Evolutionary conservation across 2,797 vertebrate species (phyloP).

Genomic region (Cuniculus paca): DNA sequence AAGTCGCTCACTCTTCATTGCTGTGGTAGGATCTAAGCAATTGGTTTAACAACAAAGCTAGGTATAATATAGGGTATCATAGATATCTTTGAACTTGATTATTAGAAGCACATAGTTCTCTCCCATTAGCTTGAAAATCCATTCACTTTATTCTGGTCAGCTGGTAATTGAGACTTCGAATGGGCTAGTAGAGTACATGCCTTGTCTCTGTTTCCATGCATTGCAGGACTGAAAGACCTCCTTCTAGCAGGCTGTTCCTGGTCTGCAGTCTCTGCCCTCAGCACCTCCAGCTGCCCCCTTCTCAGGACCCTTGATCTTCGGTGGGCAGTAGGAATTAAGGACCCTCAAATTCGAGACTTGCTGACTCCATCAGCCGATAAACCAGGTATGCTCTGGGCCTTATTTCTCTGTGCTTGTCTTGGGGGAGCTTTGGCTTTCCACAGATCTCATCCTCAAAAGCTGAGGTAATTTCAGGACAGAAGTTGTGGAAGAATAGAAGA

Average conservation of each 20-base stretch:
- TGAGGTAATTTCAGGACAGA: slow-evolving; percentile 16
- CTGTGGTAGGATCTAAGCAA: background rate
- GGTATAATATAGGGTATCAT: background rate
- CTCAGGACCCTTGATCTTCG: slow-evolving; percentile 98
- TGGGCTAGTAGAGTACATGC: background rate
- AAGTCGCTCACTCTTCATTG: background rate
- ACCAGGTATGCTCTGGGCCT: slow-evolving; percentile 87
- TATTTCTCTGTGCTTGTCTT: background rate
- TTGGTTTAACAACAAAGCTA: background rate
- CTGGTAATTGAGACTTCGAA: background rate
- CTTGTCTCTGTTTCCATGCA: background rate
- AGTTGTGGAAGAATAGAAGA: background rate
- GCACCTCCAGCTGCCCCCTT: slow-evolving; percentile 97
- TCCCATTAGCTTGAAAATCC: background rate
- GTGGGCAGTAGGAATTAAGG: slow-evolving; percentile 97
- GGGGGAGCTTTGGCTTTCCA: background rate
- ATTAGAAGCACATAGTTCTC: background rate
- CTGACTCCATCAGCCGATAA: slow-evolving; percentile 95
- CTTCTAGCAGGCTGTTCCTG: slow-evolving; percentile 97
- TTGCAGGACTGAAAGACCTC: slow-evolving; percentile 96
- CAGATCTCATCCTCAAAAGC: slow-evolving; percentile 15
- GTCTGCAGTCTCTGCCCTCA: slow-evolving; percentile 96
- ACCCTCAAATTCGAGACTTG: slow-evolving; percentile 97
- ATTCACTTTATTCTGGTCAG: background rate
- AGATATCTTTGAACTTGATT: slow-evolving; percentile 17